Evolutionary conservation across 53 echinoderm and acorn worm genomes (phyloP).

Genomic region (Temnopleurus reevesii): DNA sequence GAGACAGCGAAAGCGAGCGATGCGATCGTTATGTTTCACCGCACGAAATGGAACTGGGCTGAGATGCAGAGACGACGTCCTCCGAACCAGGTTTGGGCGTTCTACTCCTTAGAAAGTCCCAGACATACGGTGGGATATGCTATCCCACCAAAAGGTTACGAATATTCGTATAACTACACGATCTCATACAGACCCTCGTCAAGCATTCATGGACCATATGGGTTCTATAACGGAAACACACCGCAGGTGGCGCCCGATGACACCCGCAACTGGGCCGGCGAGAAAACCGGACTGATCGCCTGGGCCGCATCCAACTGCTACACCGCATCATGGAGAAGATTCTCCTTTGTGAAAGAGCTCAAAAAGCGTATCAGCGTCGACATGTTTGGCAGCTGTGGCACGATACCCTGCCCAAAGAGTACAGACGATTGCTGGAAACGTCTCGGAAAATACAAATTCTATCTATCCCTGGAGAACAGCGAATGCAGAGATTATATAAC

Average conservation of each 20-base stretch:
- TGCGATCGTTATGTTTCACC: not conserved
- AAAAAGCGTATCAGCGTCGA: not conserved
- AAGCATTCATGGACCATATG: not conserved
- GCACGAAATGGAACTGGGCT: not conserved
- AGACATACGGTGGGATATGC: not conserved
- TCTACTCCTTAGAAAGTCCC: constrained; percentile 10
- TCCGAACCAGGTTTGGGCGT: not conserved
- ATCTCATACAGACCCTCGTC: not conserved
- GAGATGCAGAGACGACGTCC: constrained; percentile 3
- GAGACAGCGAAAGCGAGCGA: not conserved
- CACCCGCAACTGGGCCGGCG: not conserved
- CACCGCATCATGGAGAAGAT: not conserved
- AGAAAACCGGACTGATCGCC: not conserved
- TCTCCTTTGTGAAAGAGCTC: not conserved
- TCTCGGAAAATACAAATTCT: not conserved
- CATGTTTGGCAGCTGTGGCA: constrained; percentile 15
- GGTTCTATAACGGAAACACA: not conserved
- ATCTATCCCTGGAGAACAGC: not conserved
- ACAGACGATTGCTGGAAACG: not conserved
- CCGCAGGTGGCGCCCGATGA: not conserved
- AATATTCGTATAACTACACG: not conserved
- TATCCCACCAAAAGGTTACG: not conserved
- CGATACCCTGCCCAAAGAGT: not conserved
- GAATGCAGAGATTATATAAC: constrained; percentile 24
- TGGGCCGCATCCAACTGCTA: constrained; percentile 3